Evolutionary conservation across 2,888 invertebrate genomes (phyloP), one percentile per base, ranked within the genome.

Genomic region (Chirona hameri): DNA sequence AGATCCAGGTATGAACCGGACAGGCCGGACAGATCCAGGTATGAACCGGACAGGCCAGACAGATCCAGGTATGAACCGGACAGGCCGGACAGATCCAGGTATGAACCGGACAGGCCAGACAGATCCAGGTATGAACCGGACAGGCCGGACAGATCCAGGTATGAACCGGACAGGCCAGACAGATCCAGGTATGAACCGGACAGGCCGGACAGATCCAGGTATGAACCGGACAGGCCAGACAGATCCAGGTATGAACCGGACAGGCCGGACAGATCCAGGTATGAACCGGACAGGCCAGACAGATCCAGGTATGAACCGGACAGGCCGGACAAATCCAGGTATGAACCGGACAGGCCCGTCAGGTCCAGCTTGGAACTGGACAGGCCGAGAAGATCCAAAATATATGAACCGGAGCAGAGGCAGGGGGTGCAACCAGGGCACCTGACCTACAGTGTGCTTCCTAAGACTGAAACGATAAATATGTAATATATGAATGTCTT

Each of bases 61-160:
- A 69, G 69, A 69, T 69, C 15, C 69, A 29, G 29, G 69, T 29
- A 60, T 24, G 60, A n/a, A 21, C n/a, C 21, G 9, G 9, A 18
- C 60, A 18, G 60, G 21, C 21, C 9, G 24, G n/a, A 9, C 55
- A 69, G 69, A 69, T 69, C 15, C 69, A 29, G 29, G 69, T 29
- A 60, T n/a, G n/a, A n/a, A 98, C 98, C 0, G 98, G 98, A 84
- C 97, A 96, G 90, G 96, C 96, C 82, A 96, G 96, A 10, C 95
- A 94, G 86, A 94, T 79, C 9, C 79, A 79, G 7, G 46, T 39
- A n/a, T 18, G 27, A 46, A 3, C 31, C 31, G 14, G 65, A 96
- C 69, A 18, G 12, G 27, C 69, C 29, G 69, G 29, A 1, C 31
- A 72, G 72, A 72, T 72, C 18, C 72, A 72, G 72, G 39, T 72